Conservation (phyloP, 2,113 vertebrate species). For the Chaetodon trifascialis region DNA sequence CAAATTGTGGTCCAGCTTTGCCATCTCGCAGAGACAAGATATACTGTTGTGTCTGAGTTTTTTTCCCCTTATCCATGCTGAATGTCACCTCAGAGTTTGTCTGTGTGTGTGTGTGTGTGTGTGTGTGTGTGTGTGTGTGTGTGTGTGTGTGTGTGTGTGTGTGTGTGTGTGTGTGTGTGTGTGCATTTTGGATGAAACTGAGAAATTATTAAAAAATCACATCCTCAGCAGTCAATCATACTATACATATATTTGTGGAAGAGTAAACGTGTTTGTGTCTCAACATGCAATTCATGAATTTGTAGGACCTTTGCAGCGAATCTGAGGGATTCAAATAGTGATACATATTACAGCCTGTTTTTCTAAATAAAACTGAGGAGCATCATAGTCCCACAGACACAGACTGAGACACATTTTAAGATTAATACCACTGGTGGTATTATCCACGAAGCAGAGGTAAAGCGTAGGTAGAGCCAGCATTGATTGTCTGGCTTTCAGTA, state of each 20-base stretch:
- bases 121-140: not conserved
- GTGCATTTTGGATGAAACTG: not conserved
- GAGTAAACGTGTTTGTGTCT: not conserved
- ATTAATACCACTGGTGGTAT: conserved; percentile 31
- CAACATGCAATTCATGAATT: conserved; percentile 10
- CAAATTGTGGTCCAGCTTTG: conserved; percentile 51
- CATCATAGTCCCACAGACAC: not conserved
- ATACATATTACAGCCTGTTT: not conserved
- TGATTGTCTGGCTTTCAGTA: conserved; percentile 25
- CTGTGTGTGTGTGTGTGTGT: not conserved
- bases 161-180: not conserved
- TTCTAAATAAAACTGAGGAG: not conserved
- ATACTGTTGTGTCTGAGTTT: conserved; percentile 17
- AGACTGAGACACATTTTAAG: not conserved
- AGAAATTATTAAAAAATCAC: not conserved
- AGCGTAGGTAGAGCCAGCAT: conserved; percentile 22
- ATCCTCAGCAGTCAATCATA: not conserved
- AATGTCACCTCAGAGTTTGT: conserved; percentile 23
- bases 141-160: not conserved
- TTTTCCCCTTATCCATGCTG: not conserved
- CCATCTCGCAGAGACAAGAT: conserved; percentile 35
- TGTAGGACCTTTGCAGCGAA: not conserved
- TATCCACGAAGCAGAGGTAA: conserved; percentile 34
- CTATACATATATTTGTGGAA: not conserved
- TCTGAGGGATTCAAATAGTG: conserved; percentile 13